A percentile compares a stretch with the other conserved stretches of the same genome.
These are phyloP conservation scores for Vireo griseus DNA, from an alignment of 2,797 vertebrate species.

Conservation along the genomic window DNA sequence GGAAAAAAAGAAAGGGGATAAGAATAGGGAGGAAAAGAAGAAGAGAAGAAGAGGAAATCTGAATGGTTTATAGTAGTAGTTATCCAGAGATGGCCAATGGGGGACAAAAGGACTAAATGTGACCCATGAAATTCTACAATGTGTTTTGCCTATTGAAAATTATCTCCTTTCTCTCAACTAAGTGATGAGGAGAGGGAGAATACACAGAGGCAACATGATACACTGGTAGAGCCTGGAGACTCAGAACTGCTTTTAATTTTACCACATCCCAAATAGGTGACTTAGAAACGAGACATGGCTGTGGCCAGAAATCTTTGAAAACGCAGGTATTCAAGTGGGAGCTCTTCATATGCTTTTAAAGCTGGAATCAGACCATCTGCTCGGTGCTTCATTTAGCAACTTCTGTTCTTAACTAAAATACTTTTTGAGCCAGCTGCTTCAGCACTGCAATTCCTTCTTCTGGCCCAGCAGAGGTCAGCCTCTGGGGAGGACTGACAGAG, in stretches of 20 bases:
- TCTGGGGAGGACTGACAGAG: not conserved
- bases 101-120: not conserved
- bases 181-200: not conserved
- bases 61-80: not conserved
- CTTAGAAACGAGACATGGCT: not conserved
- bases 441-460: slow-evolving; percentile 1
- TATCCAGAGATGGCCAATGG: not conserved
- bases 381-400: slow-evolving; percentile 44
- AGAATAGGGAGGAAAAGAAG: not conserved
- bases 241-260: not conserved
- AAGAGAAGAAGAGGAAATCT: not conserved
- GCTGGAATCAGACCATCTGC: slow-evolving; percentile 43
- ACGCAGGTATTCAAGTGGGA: slow-evolving; percentile 22
- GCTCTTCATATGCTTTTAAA: slow-evolving; percentile 24
- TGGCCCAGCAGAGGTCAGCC: slow-evolving; percentile 13
- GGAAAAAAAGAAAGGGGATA: not conserved
- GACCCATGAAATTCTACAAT: not conserved
- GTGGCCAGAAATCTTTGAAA: not conserved
- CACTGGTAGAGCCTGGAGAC: not conserved
- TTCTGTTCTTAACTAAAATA: slow-evolving; percentile 52
- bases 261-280: not conserved
- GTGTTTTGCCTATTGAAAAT: not conserved
- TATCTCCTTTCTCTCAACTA: not conserved
- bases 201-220: not conserved
- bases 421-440: slow-evolving; percentile 36